Percentiles rank a stretch among this genome's conserved stretches.
Conservation (phyloP, 2,113 vertebrate genomes). For the Phylloscopus trochilus region DNA sequence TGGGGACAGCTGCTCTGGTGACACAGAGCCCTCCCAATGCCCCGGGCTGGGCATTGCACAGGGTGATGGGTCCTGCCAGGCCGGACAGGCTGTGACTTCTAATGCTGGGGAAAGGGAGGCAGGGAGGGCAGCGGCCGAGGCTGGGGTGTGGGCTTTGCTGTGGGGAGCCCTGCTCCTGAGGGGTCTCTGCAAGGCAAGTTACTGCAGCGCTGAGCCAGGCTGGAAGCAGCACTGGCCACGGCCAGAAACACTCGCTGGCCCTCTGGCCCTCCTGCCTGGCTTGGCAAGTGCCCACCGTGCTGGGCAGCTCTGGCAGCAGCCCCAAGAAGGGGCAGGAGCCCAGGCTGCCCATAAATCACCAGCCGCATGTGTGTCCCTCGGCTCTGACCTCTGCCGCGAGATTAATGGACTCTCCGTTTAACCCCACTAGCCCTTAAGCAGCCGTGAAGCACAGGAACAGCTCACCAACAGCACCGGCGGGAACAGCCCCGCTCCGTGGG, state of each 20-base stretch:
- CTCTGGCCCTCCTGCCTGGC: background rate
- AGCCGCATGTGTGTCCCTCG: background rate
- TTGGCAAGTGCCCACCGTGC: background rate
- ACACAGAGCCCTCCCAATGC: background rate
- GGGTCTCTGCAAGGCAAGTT: background rate
- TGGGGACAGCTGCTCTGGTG: rapidly evolving
- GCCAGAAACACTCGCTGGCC: background rate
- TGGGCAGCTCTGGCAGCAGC: slow-evolving; percentile 10
- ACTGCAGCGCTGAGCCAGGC: background rate
- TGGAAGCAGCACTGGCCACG: rapidly evolving
- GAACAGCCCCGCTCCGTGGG: slow-evolving; percentile 43
- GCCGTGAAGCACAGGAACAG: slow-evolving; percentile 39
- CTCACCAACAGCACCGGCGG: slow-evolving; percentile 3
- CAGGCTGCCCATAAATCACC: slow-evolving; percentile 46
- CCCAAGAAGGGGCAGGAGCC: background rate
- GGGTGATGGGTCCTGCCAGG: background rate
- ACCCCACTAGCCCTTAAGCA: slow-evolving; percentile 57
- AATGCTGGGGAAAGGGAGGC: background rate
- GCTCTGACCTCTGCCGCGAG: background rate
- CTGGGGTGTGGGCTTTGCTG: background rate
- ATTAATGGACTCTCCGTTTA: slow-evolving; percentile 58
- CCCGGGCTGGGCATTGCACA: background rate
- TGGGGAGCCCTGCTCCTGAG: background rate
- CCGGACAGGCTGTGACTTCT: rapidly evolving
- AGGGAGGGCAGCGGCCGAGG: background rate